A percentile compares a stretch with the other conserved stretches of the same genome.
Evolutionary conservation across 1,140 invertebrate species (phyloP).

Genomic region (Antheraea mylitta): DNA sequence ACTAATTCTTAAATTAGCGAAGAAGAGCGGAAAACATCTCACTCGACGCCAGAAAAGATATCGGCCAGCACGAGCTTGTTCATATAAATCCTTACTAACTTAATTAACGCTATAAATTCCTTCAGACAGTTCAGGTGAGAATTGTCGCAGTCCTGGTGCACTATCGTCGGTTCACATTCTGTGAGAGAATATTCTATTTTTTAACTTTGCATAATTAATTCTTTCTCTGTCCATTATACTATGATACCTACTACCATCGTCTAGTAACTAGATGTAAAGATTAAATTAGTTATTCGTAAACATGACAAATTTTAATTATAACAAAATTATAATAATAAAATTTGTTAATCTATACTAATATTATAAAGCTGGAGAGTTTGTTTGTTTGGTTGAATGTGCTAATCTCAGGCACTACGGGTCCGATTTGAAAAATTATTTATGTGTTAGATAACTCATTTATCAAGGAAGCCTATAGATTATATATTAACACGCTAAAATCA

Average conservation of each 20-base stretch:
- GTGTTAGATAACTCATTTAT: no score
- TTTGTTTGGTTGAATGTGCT: no score
- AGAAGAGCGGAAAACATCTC: constrained; percentile 9
- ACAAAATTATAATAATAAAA: no score
- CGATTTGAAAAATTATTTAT: no score
- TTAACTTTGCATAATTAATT: not conserved
- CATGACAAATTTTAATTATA: no score
- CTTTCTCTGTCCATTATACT: not conserved
- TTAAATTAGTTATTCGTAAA: no score
- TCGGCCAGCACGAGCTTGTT: constrained; percentile 18
- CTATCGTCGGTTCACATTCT: not conserved
- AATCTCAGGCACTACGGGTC: no score
- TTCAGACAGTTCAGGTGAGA: constrained; percentile 20
- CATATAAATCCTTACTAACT: constrained; percentile 27
- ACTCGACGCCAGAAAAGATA: constrained; percentile 20
- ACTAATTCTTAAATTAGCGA: not conserved
- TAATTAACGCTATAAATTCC: constrained; percentile 32
- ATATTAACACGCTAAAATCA: no score
- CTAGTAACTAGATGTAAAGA: no score
- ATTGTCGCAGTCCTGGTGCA: constrained; percentile 19
- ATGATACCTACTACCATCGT: not conserved
- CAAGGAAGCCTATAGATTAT: no score
- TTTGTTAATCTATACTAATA: no score
- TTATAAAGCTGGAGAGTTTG: no score
- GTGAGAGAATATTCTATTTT: not conserved